Base-by-base conservation (phyloP, 2,797 vertebrate species). In the Galago senegalensis region DNA sequence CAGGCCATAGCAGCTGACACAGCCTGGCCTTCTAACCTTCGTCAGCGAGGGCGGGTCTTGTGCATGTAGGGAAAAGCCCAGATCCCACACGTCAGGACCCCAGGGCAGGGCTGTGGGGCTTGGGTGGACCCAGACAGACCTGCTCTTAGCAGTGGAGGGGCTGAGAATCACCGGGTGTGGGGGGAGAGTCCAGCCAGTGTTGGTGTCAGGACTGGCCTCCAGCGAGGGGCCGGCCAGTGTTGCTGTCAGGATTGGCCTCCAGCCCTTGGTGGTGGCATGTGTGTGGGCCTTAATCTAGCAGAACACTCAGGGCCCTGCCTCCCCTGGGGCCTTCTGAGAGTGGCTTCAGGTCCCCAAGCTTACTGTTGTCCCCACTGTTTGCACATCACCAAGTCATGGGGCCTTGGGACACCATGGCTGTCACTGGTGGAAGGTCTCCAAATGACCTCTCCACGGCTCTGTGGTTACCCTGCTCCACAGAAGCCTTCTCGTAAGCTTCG, bases 401-500 rank as follows among this genome's bases (percentile, higher is more conserved):
- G 31, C 20, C 31, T 34, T 3, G 31, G 20, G 49, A 20, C 31
- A 13, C 34, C 3, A 0, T n/a, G 17, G n/a, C 9, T 2, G 11
- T 65, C 70, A 29, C 27, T 29, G 7, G 13, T 1, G 25, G 34
- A 40, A 20, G 65, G 21, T 25, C 56, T 87, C 53, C 8, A 65
- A 23, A 1, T 0, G 49, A 46, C 65, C 49, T 89, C 37, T 89
- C 34, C 2, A n/a, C 0, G 8, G 46, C 60, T 60, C 69, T 16
- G 11, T 73, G 5, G 37, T 70, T 40, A 8, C 34, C 37, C 4
- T 0, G 70, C n/a, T 83, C 73, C 12, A 0, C 0, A 20, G 31
- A 70, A 13, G 8, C 0, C 0, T 46, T 25, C 31, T 58, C 14
- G 2, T 0, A 27, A 34, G 63, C 27, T 16, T 1, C 5, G 0